Conservation (phyloP, 1,140 invertebrate species). For the Trissolcus basalis region DNA sequence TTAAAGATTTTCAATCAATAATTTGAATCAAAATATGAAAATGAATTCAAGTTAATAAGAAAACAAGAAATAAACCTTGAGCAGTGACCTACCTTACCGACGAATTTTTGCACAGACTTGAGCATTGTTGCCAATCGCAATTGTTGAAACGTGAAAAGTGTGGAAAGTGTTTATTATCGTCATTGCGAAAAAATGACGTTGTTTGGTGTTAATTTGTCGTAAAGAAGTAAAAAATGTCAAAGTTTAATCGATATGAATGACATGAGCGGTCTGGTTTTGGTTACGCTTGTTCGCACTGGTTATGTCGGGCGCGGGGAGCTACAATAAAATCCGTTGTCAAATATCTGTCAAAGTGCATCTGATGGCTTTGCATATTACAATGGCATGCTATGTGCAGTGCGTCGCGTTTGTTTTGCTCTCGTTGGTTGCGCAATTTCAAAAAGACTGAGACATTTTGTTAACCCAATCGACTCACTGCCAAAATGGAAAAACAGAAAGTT, state of each 20-base stretch:
- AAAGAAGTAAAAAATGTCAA: constrained; percentile 30
- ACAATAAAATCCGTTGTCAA: constrained; percentile 9
- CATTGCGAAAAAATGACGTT: constrained; percentile 49
- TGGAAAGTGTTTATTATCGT: constrained; percentile 49
- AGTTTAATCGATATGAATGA: constrained; percentile 26
- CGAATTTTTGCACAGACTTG: too few relatives aligned
- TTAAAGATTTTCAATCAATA: too few relatives aligned
- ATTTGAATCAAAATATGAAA: too few relatives aligned
- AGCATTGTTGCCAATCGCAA: too few relatives aligned
- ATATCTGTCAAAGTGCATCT: constrained; percentile 28
- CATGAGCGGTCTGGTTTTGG: constrained; percentile 14
- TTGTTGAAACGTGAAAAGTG: background rate
- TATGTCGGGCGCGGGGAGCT: background rate
- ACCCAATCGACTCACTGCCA: constrained; percentile 37
- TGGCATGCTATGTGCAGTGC: constrained; percentile 25
- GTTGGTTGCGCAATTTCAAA: constrained; percentile 14
- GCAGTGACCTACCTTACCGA: too few relatives aligned
- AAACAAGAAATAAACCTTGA: too few relatives aligned
- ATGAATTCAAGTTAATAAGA: too few relatives aligned
- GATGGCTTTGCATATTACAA: constrained; percentile 20
- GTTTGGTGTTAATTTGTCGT: constrained; percentile 43
- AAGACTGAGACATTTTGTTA: constrained; percentile 50
- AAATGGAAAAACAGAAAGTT: constrained; percentile 63
- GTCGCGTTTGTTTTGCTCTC: constrained; percentile 12
- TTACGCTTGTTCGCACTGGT: constrained; percentile 3